Evolutionary conservation across 2,888 invertebrate genomes (phyloP).

Genomic region (Camponotus fellah): DNA sequence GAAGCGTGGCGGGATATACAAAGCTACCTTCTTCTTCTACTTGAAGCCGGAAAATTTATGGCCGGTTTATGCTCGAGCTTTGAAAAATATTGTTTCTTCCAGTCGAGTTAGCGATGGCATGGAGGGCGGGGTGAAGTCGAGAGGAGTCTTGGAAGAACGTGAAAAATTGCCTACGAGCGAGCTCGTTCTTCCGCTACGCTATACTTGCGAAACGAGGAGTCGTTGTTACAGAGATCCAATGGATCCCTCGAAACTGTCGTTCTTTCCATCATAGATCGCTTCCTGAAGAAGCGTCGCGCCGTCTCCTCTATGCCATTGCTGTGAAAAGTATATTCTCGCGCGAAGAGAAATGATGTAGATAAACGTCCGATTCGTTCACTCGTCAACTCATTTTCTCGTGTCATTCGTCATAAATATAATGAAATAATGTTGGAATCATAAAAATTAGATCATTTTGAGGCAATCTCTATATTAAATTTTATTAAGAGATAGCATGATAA

Average conservation of each 20-base stretch:
- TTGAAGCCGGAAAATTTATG: conserved; percentile 58
- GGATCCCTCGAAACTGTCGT: conserved; percentile 20
- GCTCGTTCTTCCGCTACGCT: conserved; percentile 31
- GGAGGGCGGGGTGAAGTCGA: background rate
- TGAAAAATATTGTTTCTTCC: conserved; percentile 65
- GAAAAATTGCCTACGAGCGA: conserved; percentile 59
- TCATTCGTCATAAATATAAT: conserved; percentile 57
- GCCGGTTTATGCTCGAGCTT: conserved; percentile 58
- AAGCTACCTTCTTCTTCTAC: conserved; percentile 8
- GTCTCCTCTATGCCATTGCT: background rate
- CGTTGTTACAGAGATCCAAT: conserved; percentile 54
- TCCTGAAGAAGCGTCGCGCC: background rate
- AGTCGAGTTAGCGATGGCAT: conserved; percentile 35
- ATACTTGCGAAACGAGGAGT: conserved; percentile 36
- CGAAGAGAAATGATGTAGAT: conserved; percentile 39
- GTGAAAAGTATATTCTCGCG: background rate
- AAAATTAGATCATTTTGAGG: background rate
- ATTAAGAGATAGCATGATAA: background rate
- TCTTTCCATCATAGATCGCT: background rate
- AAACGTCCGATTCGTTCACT: conserved; percentile 54
- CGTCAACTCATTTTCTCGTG: conserved; percentile 53
- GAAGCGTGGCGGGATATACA: conserved; percentile 33
- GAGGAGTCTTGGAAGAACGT: conserved; percentile 22
- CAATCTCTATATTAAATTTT: background rate
- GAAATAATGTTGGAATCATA: conserved; percentile 9